Base-by-base conservation (phyloP, 30 jellyfish, hydroid and myxozoan species). In the Mastigias papua region DNA sequence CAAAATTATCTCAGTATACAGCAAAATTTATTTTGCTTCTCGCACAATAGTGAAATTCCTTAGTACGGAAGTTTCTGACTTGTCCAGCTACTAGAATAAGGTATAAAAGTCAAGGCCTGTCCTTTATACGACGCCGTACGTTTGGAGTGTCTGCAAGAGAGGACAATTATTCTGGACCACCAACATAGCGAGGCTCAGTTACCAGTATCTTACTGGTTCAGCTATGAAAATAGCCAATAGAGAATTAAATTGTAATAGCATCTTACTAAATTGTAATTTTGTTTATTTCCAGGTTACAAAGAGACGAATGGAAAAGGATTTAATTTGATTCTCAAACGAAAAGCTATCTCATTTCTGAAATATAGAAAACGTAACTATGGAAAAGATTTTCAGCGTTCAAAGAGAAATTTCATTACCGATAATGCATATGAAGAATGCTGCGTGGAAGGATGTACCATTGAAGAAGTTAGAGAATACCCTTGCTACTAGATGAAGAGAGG, bases 381-480 rank as follows among this genome's bases (percentile, higher is more conserved):
- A 27, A 25, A 25, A 63, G 74, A 27, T 22, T 20, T n/a, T 1
- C 21, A 25, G 21, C 21, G 22, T 15, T 63, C 23, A 8, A 63
- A 63, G 23, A 37, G 74, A 63, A 25, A 19, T 26, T 63, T 63
- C 42, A 8, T 25, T 5, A 28, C 35, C 27, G 86, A 66, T 25
- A 82, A 69, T 49, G 78, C 87, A 4, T 32, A 54, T 48, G 93
- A 84, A 61, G 93, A 84, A 49, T 84, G 93, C 87, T 84, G 93
- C 75, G 35, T 13, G 1, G 93, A 84, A 58, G 87, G 88, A 21
- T 84, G 93, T 42, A 61, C 87, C 20, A 22, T 71, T 76, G 93
- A 84, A 71, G 93, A 84, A 34, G 81, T 84, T 2, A 73, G 81
- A 28, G 93, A 84, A 49, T 84, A 84, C 25, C 93, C 93, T 58